A percentile compares a stretch with the other conserved stretches of the same genome.
Conservation (phyloP, 2,797 vertebrate species). For the Apodemus agrarius region DNA sequence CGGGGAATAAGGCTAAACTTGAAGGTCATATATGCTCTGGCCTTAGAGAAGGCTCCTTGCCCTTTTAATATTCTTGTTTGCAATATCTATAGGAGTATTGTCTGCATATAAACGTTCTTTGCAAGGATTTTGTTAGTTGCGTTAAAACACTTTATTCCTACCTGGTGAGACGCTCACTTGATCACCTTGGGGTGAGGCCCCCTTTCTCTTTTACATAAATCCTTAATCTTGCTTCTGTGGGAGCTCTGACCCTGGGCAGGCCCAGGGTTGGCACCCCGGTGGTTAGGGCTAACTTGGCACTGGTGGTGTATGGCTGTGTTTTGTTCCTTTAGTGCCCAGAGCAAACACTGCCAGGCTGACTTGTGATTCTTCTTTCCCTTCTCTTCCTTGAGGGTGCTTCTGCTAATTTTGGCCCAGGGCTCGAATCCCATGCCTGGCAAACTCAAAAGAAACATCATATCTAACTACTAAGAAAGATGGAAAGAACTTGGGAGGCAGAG, state of each 20-base stretch:
- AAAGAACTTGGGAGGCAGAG: too few relatives aligned
- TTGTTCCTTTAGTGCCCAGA: neutral
- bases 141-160: neutral
- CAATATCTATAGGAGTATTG: neutral
- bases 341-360: neutral
- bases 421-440: neutral
- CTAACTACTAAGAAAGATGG: neutral
- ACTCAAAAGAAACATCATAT: neutral
- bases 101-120: neutral
- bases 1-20: neutral
- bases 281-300: neutral
- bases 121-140: neutral
- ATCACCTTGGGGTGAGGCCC: neutral
- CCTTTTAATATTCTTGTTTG: neutral
- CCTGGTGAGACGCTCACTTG: neutral
- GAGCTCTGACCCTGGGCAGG: neutral
- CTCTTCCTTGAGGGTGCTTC: neutral
- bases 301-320: neutral
- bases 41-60: neutral
- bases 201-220: neutral
- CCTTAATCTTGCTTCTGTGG: neutral
- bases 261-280: neutral
- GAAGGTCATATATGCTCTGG: neutral
- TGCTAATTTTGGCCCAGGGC: neutral
- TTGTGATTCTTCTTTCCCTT: neutral